Base-by-base conservation (phyloP, 2,888 invertebrate species). In the Drosophila birchii region DNA sequence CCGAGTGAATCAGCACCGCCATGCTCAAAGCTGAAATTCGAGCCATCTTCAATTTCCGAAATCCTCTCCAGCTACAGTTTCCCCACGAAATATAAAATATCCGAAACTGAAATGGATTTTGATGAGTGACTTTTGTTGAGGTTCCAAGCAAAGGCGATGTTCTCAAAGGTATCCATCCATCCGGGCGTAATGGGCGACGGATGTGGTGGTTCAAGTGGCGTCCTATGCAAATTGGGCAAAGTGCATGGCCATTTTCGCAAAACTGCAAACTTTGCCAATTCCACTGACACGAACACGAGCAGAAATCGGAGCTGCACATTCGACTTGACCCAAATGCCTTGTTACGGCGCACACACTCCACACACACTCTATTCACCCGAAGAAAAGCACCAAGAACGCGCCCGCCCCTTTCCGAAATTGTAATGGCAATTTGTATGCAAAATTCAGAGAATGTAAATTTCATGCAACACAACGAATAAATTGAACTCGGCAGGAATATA, bases 361-460 rank as follows among this genome's bases (percentile, higher is more conserved):
- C 16, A 7, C 39, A 18, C 39, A 11, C 9, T 14, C 26, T 23
- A 43, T 23, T 45, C 59, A 18, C 54, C 51, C 4, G 18, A 41
- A 20, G 14, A 26, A 43, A 18, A n/a, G 29, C 12, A 14, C 2
- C 8, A 2, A 29, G 29, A 34, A 32, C 18, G 41, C 41, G 43
- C 36, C 18, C 54, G 9, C 59, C 49, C 45, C 6, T 36, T 41
- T 34, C 54, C 63, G 59, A 69, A 73, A 61, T 70, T 59, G 75
- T 66, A 79, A 69, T 79, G 58, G 71, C 87, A 81, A 88, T 86
- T 86, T 81, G 78, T 87, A 86, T 88, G 86, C 86, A 70, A 81
- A 86, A 78, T 78, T 76, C 72, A 20, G 63, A 78, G 68, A 68
- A 88, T 88, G 86, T 74, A 88, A 88, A 86, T 88, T 79, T 73